Evolutionary conservation across 2,113 vertebrate species (phyloP), one percentile per base, ranked within the genome.

Genomic region (Carassius gibelio): DNA sequence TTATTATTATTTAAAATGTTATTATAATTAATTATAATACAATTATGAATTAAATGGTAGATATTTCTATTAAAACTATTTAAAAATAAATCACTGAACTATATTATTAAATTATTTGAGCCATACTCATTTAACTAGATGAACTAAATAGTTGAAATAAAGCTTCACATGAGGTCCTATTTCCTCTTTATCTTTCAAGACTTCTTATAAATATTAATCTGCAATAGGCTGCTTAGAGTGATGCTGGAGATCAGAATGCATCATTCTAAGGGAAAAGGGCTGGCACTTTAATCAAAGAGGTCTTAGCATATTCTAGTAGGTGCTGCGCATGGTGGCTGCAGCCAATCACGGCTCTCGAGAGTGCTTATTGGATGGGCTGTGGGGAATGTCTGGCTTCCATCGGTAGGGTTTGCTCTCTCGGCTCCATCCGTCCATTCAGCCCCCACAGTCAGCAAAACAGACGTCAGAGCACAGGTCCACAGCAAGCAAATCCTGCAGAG

Each of bases 301-400:
- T 81, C 91, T 86, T 90, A 94, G 85, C 91, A 93, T 92, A 94
- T 95, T 96, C 91, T 95, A 96, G 94, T 94, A 95, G 94, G 94
- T 93, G 94, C 95, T 95, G 94, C 94, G 93, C 95, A 92, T 50
- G 80, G 94, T 86, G 90, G 89, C 93, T 92, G 90, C 85, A 91
- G 92, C 97, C 96, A 96, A 96, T 96, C 94, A 71, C 88, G 87
- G 88, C 88, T 90, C 81, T 89, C 91, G 93, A 72, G 91, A 89
- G 88, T 94, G 94, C 94, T 95, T 91, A 97, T 97, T 97, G 96
- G 97, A 94, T 95, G 92, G 6, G 79, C 91, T 84, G 72, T 13
- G 75, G 94, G 94, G 96, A 92, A 95, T 95, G 94, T 91, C 90
- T 93, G 94, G 92, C 92, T 94, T 94, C 92, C 93, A 94, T 95